Evolutionary conservation across 2,113 vertebrate genomes (phyloP), one percentile per base, ranked within the genome.

Genomic region (Sinocyclocheilus anshuiensis): DNA sequence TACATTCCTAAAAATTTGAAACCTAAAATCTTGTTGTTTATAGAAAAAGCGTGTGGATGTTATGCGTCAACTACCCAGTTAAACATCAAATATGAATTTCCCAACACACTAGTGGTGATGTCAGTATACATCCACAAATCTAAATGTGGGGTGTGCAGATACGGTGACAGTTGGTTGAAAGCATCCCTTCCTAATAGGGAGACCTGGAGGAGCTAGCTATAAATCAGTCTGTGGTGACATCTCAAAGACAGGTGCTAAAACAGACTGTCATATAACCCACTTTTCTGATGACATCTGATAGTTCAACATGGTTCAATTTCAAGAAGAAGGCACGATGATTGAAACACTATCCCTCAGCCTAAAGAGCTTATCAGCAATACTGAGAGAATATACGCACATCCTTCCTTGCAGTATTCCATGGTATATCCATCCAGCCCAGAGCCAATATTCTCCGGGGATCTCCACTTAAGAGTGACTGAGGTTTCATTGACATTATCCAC

Each of bases 331-430:
- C 39, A 53, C 12, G 5, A 50, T 85, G 80, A 81, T 24, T 82
- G 74, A 71, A 55, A 87, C 81, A 7, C 53, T 7, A 74, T n/a
- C 61, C 6, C 22, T 20, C 39, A 42, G 22, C 57, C 48, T 84
- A 57, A 59, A 55, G 22, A 74, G 82, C 20, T 74, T 84, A 75
- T 84, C 50, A 75, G 69, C 50, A 82, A 69, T 50, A 55, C n/a
- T 65, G 22, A 76, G 48, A 61, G 39, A 48, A n/a, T 15, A 33
- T 67, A 91, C 97, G 91, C 93, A 99, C 97, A 95, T 94, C 97
- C 97, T 88, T 97, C 95, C 90, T 95, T 95, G 94, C 96, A 90
- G 92, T 96, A 93, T 88, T 99, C 97, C 72, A 99, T 78, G 39
- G 94, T 15, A 9, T 97, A 99, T 92, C 97, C 97, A 36, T 96